phyloP scores from a whole-genome alignment of 2,113 vertebrate genomes.

The Pyxicephalus adspersus region DNA sequence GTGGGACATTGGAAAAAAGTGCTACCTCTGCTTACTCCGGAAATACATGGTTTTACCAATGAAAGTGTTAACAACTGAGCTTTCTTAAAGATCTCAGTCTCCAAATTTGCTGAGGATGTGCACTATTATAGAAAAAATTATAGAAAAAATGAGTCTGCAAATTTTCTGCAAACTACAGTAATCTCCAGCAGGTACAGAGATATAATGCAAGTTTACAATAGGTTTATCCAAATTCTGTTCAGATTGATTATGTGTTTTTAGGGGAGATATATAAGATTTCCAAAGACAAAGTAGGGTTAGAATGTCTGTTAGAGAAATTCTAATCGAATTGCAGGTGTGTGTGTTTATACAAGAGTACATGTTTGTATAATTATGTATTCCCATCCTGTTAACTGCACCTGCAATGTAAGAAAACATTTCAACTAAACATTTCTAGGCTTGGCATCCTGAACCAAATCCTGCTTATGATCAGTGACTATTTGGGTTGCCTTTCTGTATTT shows the following conservation, averaged over 20 bases:
- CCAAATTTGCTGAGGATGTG: not conserved
- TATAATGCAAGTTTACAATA: constrained; percentile 40
- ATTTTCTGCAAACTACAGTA: constrained; percentile 20
- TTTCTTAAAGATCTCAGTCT: not conserved
- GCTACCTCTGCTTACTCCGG: not conserved
- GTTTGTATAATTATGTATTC: constrained; percentile 1
- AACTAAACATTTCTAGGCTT: not conserved
- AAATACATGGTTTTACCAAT: not conserved
- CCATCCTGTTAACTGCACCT: not conserved
- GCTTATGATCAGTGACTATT: not conserved
- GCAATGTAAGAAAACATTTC: not conserved
- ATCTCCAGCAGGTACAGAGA: constrained; percentile 14
- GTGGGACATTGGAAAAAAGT: not conserved
- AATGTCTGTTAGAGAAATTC: constrained; percentile 11
- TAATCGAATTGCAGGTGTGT: constrained; percentile 1
- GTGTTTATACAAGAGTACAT: constrained; percentile 15
- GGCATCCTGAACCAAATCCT: not conserved
- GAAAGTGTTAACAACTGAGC: not conserved
- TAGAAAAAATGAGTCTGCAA: not conserved
- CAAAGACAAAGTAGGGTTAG: constrained; percentile 13
- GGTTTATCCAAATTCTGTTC: constrained; percentile 36
- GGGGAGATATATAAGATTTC: constrained; percentile 5
- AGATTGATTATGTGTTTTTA: constrained; percentile 45
- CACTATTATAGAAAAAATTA: not conserved
- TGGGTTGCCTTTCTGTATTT: too few species aligned